Evolutionary conservation across 2,797 vertebrate genomes (phyloP), one percentile per base, ranked within the genome.

Genomic region (Coregonus ussuriensis): DNA sequence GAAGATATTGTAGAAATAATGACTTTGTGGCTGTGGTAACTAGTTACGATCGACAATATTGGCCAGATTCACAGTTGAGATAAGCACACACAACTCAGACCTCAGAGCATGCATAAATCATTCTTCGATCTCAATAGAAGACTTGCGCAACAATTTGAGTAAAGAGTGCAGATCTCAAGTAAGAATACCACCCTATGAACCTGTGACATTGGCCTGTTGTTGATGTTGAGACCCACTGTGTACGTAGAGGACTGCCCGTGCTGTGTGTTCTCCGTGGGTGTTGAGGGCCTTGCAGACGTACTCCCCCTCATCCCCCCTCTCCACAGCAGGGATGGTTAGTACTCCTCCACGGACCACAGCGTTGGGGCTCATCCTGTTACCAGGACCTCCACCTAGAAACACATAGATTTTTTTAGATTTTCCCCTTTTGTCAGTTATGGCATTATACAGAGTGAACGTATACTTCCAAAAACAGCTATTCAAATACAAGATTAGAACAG

Each of bases 241-340:
- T 13, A 99, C 94, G 0, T 94, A 95, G 59, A 99, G 94, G 76
- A 95, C 89, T 1, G 92, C 96, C 0, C 94, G 92, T 0, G 94
- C 96, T 0, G 92, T 89, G 66, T 98, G 96, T 81, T 99, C 96
- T 53, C 98, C 98, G 0, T 94, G 92, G 0, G 92, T 96, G 91
- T 95, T 99, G 54, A 90, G 91, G 1, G 96, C 98, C 2, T 93
- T 96, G 92, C 98, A 99, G 79, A 90, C 86, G 72, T 99, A 99
- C 73, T 97, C 95, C 11, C 94, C 96, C 84, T 96, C 94, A 1
- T 99, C 95, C 0, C 95, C 74, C 0, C 86, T 86, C 41, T 98
- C 93, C 0, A 94, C 94, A 0, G 95, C 86, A 0, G 91, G 53
- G 74, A 99, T 94, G 67, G 88, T 95, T 83, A 99, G 94, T 0